Percentiles rank a stretch among this genome's conserved stretches.
phyloP scores from a whole-genome alignment of 1,140 invertebrate genomes.

The Halotydeus destructor region DNA sequence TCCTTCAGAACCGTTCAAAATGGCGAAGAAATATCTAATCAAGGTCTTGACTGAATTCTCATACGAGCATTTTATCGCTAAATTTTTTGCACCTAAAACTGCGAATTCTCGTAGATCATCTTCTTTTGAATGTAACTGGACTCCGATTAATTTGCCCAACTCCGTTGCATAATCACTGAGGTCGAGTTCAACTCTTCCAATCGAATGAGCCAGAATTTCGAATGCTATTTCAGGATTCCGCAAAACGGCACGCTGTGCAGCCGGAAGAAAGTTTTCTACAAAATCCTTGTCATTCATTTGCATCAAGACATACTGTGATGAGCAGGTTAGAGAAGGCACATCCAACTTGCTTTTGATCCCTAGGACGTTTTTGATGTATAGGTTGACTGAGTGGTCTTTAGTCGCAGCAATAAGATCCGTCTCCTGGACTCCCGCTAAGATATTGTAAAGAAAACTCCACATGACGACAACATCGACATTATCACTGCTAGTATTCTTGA shows the following conservation, averaged over 20 bases:
- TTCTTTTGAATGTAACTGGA: slow-evolving; percentile 40
- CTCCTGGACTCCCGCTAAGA: too few relatives aligned
- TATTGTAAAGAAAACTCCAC: too few relatives aligned
- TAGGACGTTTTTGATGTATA: too few relatives aligned
- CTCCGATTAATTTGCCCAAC: slow-evolving; percentile 40
- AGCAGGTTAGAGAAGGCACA: too few relatives aligned
- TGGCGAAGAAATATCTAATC: slow-evolving; percentile 48
- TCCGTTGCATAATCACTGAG: slow-evolving; percentile 54
- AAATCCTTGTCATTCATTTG: slow-evolving; percentile 48
- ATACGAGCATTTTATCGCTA: slow-evolving; percentile 50
- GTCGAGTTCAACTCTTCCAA: slow-evolving; percentile 41
- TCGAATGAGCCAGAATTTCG: slow-evolving; percentile 23
- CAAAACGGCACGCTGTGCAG: slow-evolving; percentile 75
- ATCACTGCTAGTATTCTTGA: too few relatives aligned
- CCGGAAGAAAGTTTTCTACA: slow-evolving; percentile 47
- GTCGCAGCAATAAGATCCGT: too few relatives aligned
- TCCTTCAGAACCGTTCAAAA: slow-evolving; percentile 67
- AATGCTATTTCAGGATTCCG: slow-evolving; percentile 78
- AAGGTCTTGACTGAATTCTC: slow-evolving; percentile 40
- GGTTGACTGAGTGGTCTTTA: too few relatives aligned
- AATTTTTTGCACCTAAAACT: slow-evolving; percentile 37
- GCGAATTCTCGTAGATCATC: slow-evolving; percentile 48
- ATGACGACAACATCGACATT: too few relatives aligned
- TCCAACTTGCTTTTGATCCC: too few relatives aligned
- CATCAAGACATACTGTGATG: slow-evolving; percentile 29